Percentiles rank a stretch among this genome's conserved stretches.
Conservation (phyloP, 2,797 vertebrate genomes). For the Picus viridis region DNA sequence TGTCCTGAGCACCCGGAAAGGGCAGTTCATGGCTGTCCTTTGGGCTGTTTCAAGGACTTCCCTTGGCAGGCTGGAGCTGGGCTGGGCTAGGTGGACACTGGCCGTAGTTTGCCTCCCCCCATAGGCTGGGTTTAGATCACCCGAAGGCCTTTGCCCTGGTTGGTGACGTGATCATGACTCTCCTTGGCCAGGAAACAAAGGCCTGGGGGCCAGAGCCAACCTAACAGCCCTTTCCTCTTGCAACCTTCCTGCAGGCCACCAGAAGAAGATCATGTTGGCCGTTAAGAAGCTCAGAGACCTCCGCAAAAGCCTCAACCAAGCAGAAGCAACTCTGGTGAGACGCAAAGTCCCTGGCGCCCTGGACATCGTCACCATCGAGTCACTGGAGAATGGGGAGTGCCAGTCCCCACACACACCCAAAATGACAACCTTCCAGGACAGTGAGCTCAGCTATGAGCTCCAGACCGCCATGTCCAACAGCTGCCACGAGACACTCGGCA, state of each 20-base stretch:
- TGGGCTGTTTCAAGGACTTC: not conserved
- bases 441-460: constrained; percentile 92
- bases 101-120: not conserved
- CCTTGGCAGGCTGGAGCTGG: not conserved
- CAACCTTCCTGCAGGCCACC: constrained; percentile 84
- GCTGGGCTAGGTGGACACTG: not conserved
- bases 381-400: constrained; percentile 78
- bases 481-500: constrained; percentile 81
- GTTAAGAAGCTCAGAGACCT: constrained; percentile 91
- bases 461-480: constrained; percentile 89
- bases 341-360: constrained; percentile 76
- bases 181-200: constrained; percentile 18
- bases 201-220: not conserved
- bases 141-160: not conserved
- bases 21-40: not conserved
- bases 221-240: not conserved
- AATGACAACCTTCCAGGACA: constrained; percentile 93
- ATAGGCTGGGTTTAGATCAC: not conserved
- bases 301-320: constrained; percentile 81
- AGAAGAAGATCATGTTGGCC: constrained; percentile 97
- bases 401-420: constrained; percentile 77
- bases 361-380: constrained; percentile 83
- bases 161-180: not conserved
- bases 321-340: constrained; percentile 69
- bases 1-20: not conserved